These are phyloP conservation scores for Lampris incognitus DNA, from an alignment of 2,113 vertebrate genomes.

Conservation along the genomic window DNA sequence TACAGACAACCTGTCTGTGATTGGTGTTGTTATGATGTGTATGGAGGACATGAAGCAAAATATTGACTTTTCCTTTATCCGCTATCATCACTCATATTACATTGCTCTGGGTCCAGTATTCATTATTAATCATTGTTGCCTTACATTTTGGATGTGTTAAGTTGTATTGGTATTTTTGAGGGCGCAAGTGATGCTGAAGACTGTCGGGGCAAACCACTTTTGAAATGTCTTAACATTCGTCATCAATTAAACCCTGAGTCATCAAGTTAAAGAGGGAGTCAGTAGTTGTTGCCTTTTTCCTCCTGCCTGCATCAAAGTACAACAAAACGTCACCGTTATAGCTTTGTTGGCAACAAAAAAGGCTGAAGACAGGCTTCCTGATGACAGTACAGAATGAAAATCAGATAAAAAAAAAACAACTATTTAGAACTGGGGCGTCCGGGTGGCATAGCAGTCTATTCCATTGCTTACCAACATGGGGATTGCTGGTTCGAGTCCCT, in stretches of 20 bases:
- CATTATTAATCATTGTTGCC: conserved; percentile 41
- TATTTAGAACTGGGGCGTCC: too few species aligned
- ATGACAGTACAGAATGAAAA: conserved; percentile 1
- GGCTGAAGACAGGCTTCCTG: conserved; percentile 42
- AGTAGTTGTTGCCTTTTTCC: conserved; percentile 17
- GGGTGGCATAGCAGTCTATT: too few species aligned
- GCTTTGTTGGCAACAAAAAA: conserved; percentile 55
- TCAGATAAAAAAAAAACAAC: too few species aligned
- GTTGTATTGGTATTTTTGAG: conserved; percentile 24
- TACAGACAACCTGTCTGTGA: conserved; percentile 3
- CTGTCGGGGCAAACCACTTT: neutral
- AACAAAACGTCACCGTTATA: conserved; percentile 24
- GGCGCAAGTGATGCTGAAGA: neutral
- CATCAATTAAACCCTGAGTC: too few species aligned
- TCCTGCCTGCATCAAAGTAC: conserved; percentile 8
- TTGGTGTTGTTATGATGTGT: conserved; percentile 61
- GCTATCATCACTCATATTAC: conserved; percentile 49
- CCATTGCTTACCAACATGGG: too few species aligned
- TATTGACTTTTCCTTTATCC: conserved; percentile 52
- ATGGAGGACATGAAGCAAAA: conserved; percentile 50
- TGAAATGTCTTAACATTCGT: neutral
- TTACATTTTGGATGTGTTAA: conserved; percentile 15
- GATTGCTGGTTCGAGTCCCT: too few species aligned
- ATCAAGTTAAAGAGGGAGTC: neutral
- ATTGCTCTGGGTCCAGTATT: conserved; percentile 48